Evolutionary conservation across 2,113 vertebrate genomes (phyloP), one percentile per base, ranked within the genome.

Genomic region (Megalops atlanticus): DNA sequence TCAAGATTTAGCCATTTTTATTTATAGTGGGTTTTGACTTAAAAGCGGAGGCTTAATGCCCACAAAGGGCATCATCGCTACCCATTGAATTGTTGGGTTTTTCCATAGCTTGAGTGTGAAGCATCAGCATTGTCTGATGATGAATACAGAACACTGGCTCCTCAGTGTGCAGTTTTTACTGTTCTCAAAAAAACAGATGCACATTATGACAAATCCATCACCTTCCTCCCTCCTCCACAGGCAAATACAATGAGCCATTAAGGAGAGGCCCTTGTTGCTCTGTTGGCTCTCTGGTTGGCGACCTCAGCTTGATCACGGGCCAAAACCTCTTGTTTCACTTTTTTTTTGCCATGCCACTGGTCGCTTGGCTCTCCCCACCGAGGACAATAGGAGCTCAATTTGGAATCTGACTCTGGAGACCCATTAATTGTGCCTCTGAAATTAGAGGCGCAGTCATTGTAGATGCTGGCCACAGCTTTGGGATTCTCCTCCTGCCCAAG

Each of bases 341-440:
- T 64, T n/a, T n/a, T 36, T 58, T 47, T 71, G 45, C 64, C 18
- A 45, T 71, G 31, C 16, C 1, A 10, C n/a, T 79, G 38, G 31
- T 71, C 64, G 18, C 35, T 72, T 47, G 21, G n/a, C 31, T 79
- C 71, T 71, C 39, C 33, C 78, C 41, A 33, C 68, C 47, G 68
- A 58, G 40, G 27, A 68, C 31, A 70, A 70, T 71, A 14, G 68
- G 27, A 27, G 77, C 68, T 35, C 10, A 12, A 70, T 41, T 0
- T 15, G 40, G 39, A 71, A 47, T 71, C 31, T 71, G 68, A 31
- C 64, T 33, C 16, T 12, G 39, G 27, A n/a, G 58, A 64, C 58
- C 58, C 58, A 27, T 72, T 71, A 21, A 43, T 38, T 27, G 54
- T 16, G 54, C 77, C n/a, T 68, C 38, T 69, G 15, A 7, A 24